These are phyloP conservation scores for Xylophagus ater DNA, from an alignment of 2,888 invertebrate genomes.

Conservation along the genomic window DNA sequence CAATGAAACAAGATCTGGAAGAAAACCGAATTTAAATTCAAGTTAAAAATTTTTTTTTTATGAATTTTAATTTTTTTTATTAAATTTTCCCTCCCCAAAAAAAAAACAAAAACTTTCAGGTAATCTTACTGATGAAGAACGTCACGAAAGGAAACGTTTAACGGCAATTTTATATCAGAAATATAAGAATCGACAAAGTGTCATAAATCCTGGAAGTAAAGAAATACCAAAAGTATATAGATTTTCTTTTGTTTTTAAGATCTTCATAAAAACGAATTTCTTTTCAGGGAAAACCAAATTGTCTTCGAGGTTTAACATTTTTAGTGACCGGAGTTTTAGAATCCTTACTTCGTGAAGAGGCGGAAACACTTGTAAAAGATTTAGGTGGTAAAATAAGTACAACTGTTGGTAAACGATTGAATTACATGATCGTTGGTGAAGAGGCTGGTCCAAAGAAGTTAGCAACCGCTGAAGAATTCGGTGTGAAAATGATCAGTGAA, in stretches of 20 bases:
- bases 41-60: slow-evolving; percentile 21
- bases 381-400: slow-evolving; percentile 71
- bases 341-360: slow-evolving; percentile 74
- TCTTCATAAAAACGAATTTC: neutral
- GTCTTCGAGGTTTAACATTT: slow-evolving; percentile 59
- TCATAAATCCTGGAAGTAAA: slow-evolving; percentile 71
- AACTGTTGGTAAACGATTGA: slow-evolving; percentile 64
- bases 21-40: slow-evolving; percentile 26
- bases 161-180: slow-evolving; percentile 58
- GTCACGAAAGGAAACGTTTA: slow-evolving; percentile 54
- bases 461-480: slow-evolving; percentile 58
- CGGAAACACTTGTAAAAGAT: slow-evolving; percentile 57
- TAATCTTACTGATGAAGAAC: slow-evolving; percentile 48
- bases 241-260: neutral
- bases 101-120: slow-evolving; percentile 18
- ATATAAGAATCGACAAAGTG: slow-evolving; percentile 67
- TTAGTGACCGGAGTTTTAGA: slow-evolving; percentile 79
- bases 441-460: slow-evolving; percentile 79
- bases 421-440: slow-evolving; percentile 73
- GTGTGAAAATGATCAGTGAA: slow-evolving; percentile 65
- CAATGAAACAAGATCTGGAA: slow-evolving; percentile 6
- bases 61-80: neutral
- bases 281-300: slow-evolving; percentile 55
- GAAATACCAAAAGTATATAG: slow-evolving; percentile 62
- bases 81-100: neutral